A percentile compares a stretch with the other conserved stretches of the same genome.
These are phyloP conservation scores for Perognathus longimembris DNA, from an alignment of 2,113 vertebrate species.

Conservation along the genomic window DNA sequence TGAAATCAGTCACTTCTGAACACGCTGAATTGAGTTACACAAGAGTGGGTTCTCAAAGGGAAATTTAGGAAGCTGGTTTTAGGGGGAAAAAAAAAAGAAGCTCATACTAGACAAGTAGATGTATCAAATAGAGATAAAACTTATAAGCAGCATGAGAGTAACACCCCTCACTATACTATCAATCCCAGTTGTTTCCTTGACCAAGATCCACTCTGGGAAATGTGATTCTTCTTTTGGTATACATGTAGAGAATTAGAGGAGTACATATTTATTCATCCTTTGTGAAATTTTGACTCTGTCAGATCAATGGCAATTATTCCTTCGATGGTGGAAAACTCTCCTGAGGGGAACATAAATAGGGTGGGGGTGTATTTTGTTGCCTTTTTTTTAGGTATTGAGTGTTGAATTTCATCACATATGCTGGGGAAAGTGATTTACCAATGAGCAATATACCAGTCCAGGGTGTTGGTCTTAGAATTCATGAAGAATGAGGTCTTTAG, in stretches of 20 bases:
- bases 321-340: neutral
- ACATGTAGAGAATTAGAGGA: neutral
- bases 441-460: no score
- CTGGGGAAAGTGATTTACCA: no score
- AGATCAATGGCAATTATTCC: neutral
- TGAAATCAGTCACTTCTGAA: neutral
- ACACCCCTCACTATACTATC: neutral
- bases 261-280: neutral
- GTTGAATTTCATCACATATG: no score
- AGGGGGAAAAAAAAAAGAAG: neutral
- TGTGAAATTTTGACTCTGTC: conserved; percentile 1
- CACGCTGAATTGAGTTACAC: neutral
- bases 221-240: neutral
- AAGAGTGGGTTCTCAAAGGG: neutral
- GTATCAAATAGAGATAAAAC: neutral
- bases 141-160: neutral
- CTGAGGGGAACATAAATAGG: neutral
- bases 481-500: neutral
- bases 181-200: neutral
- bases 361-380: neutral
- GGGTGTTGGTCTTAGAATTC: neutral
- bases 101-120: neutral
- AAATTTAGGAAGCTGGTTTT: neutral
- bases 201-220: neutral
- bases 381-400: no score